A percentile compares a stretch with the other conserved stretches of the same genome.
phyloP scores from a whole-genome alignment of 2,113 vertebrate genomes.

The Pedionomus torquatus region DNA sequence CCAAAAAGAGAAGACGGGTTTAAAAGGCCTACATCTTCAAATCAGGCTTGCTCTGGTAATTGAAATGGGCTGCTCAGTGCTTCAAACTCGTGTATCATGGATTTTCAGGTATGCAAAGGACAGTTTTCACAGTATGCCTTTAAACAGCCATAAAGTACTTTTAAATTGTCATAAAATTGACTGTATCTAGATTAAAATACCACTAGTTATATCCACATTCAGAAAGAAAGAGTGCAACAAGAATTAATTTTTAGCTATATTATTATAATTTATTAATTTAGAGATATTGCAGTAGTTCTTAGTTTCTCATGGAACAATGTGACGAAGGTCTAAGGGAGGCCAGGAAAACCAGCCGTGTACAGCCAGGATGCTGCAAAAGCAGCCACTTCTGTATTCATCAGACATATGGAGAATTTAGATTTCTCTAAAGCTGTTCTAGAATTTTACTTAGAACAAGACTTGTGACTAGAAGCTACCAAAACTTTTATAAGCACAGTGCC shows the following conservation, averaged over 20 bases:
- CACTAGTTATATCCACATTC: neutral
- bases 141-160: neutral
- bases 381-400: neutral
- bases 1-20: neutral
- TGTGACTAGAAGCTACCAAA: neutral
- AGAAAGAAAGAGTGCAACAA: neutral
- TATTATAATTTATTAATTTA: neutral
- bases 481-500: neutral
- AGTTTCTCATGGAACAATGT: accelerated
- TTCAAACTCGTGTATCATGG: neutral
- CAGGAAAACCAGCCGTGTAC: neutral
- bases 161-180: neutral
- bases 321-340: neutral
- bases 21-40: neutral
- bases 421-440: neutral
- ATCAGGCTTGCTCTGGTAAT: neutral
- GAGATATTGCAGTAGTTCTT: neutral
- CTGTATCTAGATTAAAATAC: neutral
- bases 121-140: neutral
- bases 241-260: neutral
- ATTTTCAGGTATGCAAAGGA: neutral
- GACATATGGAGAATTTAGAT: neutral
- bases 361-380: neutral
- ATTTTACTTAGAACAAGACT: neutral
- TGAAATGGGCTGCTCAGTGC: neutral